Base-by-base conservation (phyloP, 2,888 invertebrate species). In the Clostera curtula region DNA sequence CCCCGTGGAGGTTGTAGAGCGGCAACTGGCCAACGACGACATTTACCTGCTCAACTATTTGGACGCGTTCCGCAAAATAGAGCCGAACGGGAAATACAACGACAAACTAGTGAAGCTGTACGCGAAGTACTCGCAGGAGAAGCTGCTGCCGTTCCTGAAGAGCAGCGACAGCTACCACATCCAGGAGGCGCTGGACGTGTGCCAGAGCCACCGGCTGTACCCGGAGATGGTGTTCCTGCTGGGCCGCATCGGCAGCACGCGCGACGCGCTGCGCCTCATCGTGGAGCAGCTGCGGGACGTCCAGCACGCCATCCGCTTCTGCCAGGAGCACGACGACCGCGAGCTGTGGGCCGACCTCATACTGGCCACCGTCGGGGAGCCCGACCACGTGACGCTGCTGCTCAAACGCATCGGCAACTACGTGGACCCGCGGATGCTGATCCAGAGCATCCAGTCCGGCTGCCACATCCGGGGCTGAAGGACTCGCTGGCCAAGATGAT, bases 341-440 rank as follows among this genome's bases (percentile, higher is more conserved):
- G 97, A 98, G 59, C 75, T 98, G 11, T 98, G 98, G 98, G 88
- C 89, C 35, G 93, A 96, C 61, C 86, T 98, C 9, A 95, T 98
- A 31, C 88, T 91, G 47, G 91, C 93, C 62, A 94, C 96, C 0
- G 85, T 96, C 3, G 89, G 94, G 50, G 94, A 94, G 60, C 96
- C 97, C 6, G 89, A 93, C 40, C 87, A 86, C 42, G 85, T 88
- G 20, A 85, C 88, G 0, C 68, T 87, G 37, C 58, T 88, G 9
- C 68, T 88, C 4, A 87, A 88, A 47, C 74, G 88, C 30, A 88
- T 88, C 43, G 87, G 88, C 0, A 88, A 87, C 17, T 96, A 96
- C 55, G 93, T 98, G 0, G 95, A 96, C 67, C 98, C 98, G 0
- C 90, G 93, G 35, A 88, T 93, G 52, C 84, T 97, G 38, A 92